phyloP scores from a whole-genome alignment of 2,113 vertebrate species.

The Oncorhynchus gorbuscha region DNA sequence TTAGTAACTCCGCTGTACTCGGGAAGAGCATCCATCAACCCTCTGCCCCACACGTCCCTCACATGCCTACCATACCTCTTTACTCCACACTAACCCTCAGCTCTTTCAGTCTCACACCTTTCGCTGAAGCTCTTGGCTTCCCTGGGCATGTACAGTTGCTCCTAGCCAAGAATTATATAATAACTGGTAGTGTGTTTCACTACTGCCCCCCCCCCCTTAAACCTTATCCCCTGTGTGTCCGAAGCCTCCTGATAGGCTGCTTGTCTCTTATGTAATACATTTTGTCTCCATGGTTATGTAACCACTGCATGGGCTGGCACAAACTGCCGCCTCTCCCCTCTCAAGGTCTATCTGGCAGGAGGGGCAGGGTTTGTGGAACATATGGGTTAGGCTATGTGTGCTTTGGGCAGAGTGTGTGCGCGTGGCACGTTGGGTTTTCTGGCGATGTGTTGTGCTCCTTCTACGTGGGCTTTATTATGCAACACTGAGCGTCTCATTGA shows the following conservation, averaged over 20 bases:
- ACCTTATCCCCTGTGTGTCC: conserved; percentile 1
- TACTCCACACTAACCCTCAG: conserved; percentile 41
- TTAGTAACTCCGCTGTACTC: background rate
- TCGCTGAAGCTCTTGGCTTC: no score
- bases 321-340: conserved; percentile 34
- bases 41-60: no score
- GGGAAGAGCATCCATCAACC: background rate
- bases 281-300: conserved; percentile 66
- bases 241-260: conserved; percentile 58
- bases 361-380: conserved; percentile 65
- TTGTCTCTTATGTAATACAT: conserved; percentile 63
- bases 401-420: background rate
- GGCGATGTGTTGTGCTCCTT: conserved; percentile 8
- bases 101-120: background rate
- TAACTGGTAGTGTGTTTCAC: no score
- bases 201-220: no score
- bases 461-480: conserved; percentile 21
- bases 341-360: conserved; percentile 37
- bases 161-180: no score
- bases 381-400: conserved; percentile 36
- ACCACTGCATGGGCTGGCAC: conserved; percentile 57
- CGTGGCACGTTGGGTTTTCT: background rate
- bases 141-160: no score
- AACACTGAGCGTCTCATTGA: conserved; percentile 6
- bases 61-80: background rate